Evolutionary conservation across 2,888 invertebrate species (phyloP).

Genomic region (Sicus ferrugineus): DNA sequence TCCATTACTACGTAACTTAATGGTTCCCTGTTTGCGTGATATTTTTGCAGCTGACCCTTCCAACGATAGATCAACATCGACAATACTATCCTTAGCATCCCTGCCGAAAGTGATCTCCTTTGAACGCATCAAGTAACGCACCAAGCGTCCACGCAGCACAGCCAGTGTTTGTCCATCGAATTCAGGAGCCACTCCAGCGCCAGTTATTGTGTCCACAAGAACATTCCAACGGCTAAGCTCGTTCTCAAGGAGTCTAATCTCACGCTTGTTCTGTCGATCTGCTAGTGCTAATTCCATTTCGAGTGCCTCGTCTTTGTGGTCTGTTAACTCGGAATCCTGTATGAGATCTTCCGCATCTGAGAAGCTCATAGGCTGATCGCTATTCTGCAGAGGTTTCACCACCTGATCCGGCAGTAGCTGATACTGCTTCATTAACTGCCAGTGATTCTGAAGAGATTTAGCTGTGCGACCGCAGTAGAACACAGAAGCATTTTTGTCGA

Average conservation of each 20-base stretch:
- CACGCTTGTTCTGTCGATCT: constrained; percentile 81
- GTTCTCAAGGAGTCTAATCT: constrained; percentile 88
- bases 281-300: constrained; percentile 80
- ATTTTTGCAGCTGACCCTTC: constrained; percentile 96
- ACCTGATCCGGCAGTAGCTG: constrained; percentile 89
- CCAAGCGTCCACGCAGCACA: constrained; percentile 87
- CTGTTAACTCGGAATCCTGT: constrained; percentile 81
- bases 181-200: constrained; percentile 80
- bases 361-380: constrained; percentile 76
- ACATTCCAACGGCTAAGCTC: constrained; percentile 92
- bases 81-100: constrained; percentile 84
- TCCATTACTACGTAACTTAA: constrained; percentile 87
- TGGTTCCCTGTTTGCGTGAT: constrained; percentile 90
- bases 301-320: constrained; percentile 81
- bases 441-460: constrained; percentile 84
- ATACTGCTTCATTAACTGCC: constrained; percentile 92
- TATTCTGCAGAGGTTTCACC: constrained; percentile 71
- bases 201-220: constrained; percentile 88
- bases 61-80: constrained; percentile 91
- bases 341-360: constrained; percentile 92
- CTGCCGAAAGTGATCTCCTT: constrained; percentile 94
- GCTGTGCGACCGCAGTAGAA: constrained; percentile 91
- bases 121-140: constrained; percentile 93
- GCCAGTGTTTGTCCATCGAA: constrained; percentile 94
- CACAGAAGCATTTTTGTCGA: constrained; percentile 82